Conservation (phyloP, 2,888 invertebrate genomes). For the Thymelicus sylvestris region DNA sequence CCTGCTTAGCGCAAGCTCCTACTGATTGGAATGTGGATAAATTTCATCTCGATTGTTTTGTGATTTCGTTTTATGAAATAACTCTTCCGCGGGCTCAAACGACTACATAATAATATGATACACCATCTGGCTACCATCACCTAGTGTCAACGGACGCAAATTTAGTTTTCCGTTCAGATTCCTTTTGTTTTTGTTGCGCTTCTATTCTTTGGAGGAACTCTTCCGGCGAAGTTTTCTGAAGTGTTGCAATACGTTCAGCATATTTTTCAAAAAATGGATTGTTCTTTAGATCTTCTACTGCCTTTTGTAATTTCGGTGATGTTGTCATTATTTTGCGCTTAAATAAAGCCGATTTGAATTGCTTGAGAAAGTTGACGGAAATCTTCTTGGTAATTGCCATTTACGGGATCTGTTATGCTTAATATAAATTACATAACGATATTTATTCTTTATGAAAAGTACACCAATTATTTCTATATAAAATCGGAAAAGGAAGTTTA, state of each 20-base stretch:
- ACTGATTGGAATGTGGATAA: no score
- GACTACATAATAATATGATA: neutral
- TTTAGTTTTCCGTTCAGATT: constrained; percentile 63
- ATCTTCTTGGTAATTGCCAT: constrained; percentile 49
- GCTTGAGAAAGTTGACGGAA: constrained; percentile 42
- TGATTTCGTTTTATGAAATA: no score
- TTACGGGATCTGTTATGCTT: neutral
- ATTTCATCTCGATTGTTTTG: no score
- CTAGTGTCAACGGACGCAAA: constrained; percentile 72
- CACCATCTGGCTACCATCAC: constrained; percentile 46
- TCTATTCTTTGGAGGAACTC: constrained; percentile 89
- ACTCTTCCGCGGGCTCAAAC: no score
- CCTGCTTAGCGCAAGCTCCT: no score
- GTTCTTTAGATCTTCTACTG: constrained; percentile 81
- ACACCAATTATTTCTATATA: no score
- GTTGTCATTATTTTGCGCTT: constrained; percentile 66
- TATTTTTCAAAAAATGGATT: constrained; percentile 95
- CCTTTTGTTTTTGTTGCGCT: constrained; percentile 67
- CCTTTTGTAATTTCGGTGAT: constrained; percentile 70
- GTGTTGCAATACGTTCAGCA: constrained; percentile 88
- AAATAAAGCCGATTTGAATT: constrained; percentile 42
- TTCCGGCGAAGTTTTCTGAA: constrained; percentile 90
- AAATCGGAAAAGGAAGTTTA: no score
- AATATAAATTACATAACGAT: neutral
- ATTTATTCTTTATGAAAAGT: no score